phyloP scores from a whole-genome alignment of 1,140 invertebrate genomes.

The Drosophila azteca region DNA sequence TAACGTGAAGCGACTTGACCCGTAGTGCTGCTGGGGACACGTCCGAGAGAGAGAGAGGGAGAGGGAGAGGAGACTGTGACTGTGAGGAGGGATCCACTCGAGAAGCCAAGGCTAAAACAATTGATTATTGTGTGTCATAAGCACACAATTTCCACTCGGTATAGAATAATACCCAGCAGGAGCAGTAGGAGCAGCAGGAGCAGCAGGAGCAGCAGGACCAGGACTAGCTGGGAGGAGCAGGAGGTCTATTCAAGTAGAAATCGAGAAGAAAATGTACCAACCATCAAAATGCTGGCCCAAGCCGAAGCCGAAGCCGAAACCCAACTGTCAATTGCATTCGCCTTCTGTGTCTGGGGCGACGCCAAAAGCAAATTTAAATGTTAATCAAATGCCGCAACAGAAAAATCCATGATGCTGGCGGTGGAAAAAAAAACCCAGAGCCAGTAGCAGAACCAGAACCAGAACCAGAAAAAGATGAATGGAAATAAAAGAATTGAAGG shows the following conservation, averaged over 20 bases:
- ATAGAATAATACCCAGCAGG: too few relatives aligned
- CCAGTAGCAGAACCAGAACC: conserved; percentile 4
- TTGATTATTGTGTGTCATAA: conserved; percentile 80
- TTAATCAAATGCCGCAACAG: conserved; percentile 71
- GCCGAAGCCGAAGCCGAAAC: conserved; percentile 37
- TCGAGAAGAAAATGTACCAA: conserved; percentile 42
- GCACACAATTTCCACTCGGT: conserved; percentile 51
- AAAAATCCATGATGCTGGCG: conserved; percentile 5
- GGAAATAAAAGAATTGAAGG: conserved; percentile 46
- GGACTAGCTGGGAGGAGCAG: background rate
- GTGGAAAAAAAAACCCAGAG: background rate
- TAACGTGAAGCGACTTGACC: conserved; percentile 24
- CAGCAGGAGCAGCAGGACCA: background rate
- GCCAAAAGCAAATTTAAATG: conserved; percentile 76
- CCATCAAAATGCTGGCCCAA: conserved; percentile 34
- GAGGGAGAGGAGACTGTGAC: background rate
- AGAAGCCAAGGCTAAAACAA: conserved; percentile 65
- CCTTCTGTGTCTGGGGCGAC: conserved; percentile 40
- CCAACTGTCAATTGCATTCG: conserved; percentile 73
- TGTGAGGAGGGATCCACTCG: conserved; percentile 25
- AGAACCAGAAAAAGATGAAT: conserved; percentile 36
- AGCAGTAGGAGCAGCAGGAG: background rate
- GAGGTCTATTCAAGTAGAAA: conserved; percentile 37
- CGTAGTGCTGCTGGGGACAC: conserved; percentile 3
- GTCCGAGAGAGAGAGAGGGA: background rate